Base-by-base conservation (phyloP, 2,113 vertebrate species). In the Tachuris rubrigastra region DNA sequence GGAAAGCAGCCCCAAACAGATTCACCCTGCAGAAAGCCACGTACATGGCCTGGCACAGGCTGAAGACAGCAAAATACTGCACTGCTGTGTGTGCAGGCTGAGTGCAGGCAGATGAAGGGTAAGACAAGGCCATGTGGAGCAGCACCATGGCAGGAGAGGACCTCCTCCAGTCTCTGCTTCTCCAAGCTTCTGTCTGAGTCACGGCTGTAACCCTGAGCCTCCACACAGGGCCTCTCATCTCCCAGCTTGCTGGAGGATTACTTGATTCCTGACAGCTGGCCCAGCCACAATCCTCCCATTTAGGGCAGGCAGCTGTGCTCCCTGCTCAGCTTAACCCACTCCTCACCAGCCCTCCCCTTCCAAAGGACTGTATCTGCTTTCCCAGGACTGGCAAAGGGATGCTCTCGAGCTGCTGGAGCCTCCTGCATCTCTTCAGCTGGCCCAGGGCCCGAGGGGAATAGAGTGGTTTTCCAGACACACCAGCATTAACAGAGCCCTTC, bases 381-480 rank as follows among this genome's bases (percentile, higher is more conserved):
- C 42, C 55, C 30, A 42, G 39, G 28, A 16, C 33, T 3, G 3
- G 39, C 0, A 0, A 10, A 33, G 24, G 13, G 69, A 66, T 42
- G 55, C 47, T 47, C 18, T 10, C 21, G 42, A 49, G 46, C 1
- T 37, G 35, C 44, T 50, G 27, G 52, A 83, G 50, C n/a, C 62
- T 74, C 33, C 59, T 55, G 62, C 35, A 49, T 4, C 39, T 30
- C 30, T 35, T 50, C 42, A 42, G 59, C 44, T 68, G 69, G 77
- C 56, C 25, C 33, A 25, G 3, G 13, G 24, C 39, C 42, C 0
- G 0, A 39, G 33, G 1, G 0, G 35, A 20, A 52, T 25, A 68
- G 27, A 83, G 47, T 11, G 47, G 9, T 52, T 74, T 56, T 21
- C 30, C 2, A 1, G 49, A 52, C 12, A 9, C 0, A 6, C 4